Percentiles rank a stretch among this genome's conserved stretches.
Conservation (phyloP, 2,113 vertebrate genomes). For the Maccullochella peelii region DNA sequence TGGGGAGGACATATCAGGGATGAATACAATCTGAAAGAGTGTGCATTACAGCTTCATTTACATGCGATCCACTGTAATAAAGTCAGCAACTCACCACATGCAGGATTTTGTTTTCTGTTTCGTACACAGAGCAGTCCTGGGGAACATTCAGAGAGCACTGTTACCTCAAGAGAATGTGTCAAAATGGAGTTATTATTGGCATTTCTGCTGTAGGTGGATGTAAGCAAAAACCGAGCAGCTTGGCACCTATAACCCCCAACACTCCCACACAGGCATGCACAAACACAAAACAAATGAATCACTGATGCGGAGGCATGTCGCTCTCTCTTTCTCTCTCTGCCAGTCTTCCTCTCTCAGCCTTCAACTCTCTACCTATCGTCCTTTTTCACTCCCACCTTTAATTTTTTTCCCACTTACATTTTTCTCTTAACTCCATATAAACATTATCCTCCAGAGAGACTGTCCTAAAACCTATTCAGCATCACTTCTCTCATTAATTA, state of each 20-base stretch:
- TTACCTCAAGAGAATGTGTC: conserved; percentile 77
- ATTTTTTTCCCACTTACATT: conserved; percentile 53
- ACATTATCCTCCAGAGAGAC: conserved; percentile 32
- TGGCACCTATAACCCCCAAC: conserved; percentile 79
- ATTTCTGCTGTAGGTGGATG: conserved; percentile 79
- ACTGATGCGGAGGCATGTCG: conserved; percentile 76
- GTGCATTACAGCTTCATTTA: neutral
- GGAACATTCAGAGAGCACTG: conserved; percentile 67
- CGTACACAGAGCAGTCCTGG: conserved; percentile 82
- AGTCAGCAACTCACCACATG: conserved; percentile 78
- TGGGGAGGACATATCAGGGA: conserved; percentile 64
- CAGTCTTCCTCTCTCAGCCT: conserved; percentile 52
- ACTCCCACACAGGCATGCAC: conserved; percentile 78
- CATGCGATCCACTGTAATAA: neutral
- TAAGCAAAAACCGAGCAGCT: conserved; percentile 78
- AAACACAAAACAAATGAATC: conserved; percentile 83
- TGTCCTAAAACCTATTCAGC: conserved; percentile 24
- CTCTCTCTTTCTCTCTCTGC: conserved; percentile 51
- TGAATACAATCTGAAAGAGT: neutral
- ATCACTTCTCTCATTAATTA: conserved; percentile 28
- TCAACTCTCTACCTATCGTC: conserved; percentile 40
- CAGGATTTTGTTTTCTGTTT: conserved; percentile 84
- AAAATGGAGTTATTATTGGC: conserved; percentile 79
- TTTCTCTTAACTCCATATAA: conserved; percentile 41
- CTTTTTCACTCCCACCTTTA: conserved; percentile 55